These are phyloP conservation scores for Cerceris rybyensis DNA, from an alignment of 2,888 invertebrate species.

Conservation along the genomic window DNA sequence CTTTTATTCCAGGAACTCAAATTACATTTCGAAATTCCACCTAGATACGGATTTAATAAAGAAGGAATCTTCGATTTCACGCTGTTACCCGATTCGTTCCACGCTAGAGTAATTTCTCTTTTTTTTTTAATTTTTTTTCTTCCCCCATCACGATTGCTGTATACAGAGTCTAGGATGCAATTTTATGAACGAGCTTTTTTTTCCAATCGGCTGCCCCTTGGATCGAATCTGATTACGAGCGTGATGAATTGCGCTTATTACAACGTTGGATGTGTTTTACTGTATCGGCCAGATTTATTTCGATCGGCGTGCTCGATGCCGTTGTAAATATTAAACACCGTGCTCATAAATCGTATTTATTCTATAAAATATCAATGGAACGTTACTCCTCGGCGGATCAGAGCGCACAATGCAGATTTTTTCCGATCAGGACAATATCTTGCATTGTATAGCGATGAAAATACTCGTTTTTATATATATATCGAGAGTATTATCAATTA, in stretches of 20 bases:
- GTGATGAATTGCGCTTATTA: conserved; percentile 52
- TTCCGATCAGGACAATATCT: conserved; percentile 29
- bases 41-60: conserved; percentile 2
- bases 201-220: conserved; percentile 18
- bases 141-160: background rate
- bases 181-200: conserved; percentile 31
- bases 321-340: conserved; percentile 46
- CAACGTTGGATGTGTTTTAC: conserved; percentile 18
- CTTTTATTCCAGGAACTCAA: conserved; percentile 9
- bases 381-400: conserved; percentile 30
- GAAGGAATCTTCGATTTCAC: conserved; percentile 16
- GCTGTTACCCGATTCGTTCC: conserved; percentile 5
- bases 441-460: conserved; percentile 13
- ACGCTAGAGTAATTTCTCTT: conserved; percentile 5
- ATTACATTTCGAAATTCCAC: conserved; percentile 26
- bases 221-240: conserved; percentile 23
- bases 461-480: background rate
- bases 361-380: conserved; percentile 31
- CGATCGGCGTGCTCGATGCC: conserved; percentile 22
- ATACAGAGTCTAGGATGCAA: background rate
- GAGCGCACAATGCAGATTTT: conserved; percentile 26
- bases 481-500: background rate
- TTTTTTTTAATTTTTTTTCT: background rate
- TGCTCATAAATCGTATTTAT: conserved; percentile 47
- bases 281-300: conserved; percentile 32